Percentiles rank a stretch among this genome's conserved stretches.
Evolutionary conservation across 2,888 invertebrate genomes (phyloP).

Genomic region (Gonocerus acuteangulatus): DNA sequence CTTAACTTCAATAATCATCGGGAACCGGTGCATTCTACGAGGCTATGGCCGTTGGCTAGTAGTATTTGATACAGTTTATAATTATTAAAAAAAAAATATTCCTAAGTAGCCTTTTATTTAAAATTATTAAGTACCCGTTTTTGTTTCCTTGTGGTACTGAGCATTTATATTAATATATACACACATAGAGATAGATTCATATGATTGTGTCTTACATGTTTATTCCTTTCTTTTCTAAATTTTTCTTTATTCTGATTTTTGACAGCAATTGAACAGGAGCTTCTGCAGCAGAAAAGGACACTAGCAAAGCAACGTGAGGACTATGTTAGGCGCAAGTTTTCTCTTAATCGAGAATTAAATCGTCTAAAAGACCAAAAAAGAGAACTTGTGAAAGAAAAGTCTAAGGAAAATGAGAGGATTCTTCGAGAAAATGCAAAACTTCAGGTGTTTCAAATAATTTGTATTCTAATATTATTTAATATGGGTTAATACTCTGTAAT

Average conservation of each 20-base stretch:
- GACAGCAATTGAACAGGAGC: slow-evolving; percentile 68
- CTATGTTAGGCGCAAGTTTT: slow-evolving; percentile 65
- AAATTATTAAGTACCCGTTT: background rate
- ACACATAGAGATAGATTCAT: too few relatives aligned
- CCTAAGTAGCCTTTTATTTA: background rate
- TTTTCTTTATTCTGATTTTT: background rate
- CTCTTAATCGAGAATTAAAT: slow-evolving; percentile 68
- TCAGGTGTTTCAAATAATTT: slow-evolving; percentile 72
- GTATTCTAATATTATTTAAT: background rate
- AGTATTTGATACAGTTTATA: too few relatives aligned
- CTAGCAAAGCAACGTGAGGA: slow-evolving; percentile 72
- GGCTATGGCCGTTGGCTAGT: too few relatives aligned
- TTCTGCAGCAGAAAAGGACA: slow-evolving; percentile 73
- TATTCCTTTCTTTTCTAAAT: too few relatives aligned
- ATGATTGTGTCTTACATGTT: background rate
- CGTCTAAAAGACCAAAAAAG: slow-evolving; percentile 69
- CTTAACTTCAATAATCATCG: too few relatives aligned
- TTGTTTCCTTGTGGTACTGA: too few relatives aligned
- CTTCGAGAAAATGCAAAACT: slow-evolving; percentile 75
- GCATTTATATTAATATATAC: too few relatives aligned
- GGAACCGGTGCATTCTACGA: too few relatives aligned
- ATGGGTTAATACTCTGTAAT: too few relatives aligned
- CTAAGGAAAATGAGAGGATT: slow-evolving; percentile 63
- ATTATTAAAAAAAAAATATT: background rate
- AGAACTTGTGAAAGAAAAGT: slow-evolving; percentile 63